A percentile compares a stretch with the other conserved stretches of the same genome.
Conservation (phyloP, 2,888 invertebrate genomes). For the Drosophila tanythrix region DNA sequence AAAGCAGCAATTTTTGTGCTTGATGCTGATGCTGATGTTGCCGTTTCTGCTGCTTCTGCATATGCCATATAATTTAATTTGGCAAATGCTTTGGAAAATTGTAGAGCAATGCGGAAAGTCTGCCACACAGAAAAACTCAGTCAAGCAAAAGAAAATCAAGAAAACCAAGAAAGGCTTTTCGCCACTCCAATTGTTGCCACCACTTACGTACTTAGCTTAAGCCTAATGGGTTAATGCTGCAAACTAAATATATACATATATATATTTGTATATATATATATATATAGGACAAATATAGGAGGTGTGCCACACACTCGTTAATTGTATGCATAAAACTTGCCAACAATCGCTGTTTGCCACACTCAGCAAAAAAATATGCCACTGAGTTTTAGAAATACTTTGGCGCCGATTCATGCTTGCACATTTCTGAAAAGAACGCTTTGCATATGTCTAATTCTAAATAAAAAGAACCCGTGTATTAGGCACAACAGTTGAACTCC, state of each 20-base stretch:
- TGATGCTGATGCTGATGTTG: slow-evolving; percentile 7
- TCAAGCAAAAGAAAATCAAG: slow-evolving; percentile 45
- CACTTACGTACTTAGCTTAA: slow-evolving; percentile 49
- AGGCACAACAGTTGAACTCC: not conserved
- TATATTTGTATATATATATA: not conserved
- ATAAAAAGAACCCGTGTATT: not conserved
- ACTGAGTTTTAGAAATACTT: not conserved
- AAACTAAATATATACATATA: slow-evolving; percentile 53
- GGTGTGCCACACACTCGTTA: slow-evolving; percentile 81
- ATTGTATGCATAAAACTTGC: slow-evolving; percentile 80
- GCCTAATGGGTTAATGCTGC: slow-evolving; percentile 72
- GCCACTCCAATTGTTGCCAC: slow-evolving; percentile 33
- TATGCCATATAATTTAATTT: slow-evolving; percentile 76
- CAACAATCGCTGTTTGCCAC: slow-evolving; percentile 58
- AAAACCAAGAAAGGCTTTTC: slow-evolving; percentile 21
- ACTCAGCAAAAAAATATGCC: not conserved
- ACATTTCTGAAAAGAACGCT: not conserved
- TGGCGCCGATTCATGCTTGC: not conserved
- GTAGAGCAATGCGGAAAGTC: slow-evolving; percentile 62
- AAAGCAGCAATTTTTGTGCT: slow-evolving; percentile 39
- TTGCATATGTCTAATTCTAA: not conserved
- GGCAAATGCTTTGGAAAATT: slow-evolving; percentile 80
- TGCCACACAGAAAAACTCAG: slow-evolving; percentile 40
- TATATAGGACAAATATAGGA: slow-evolving; percentile 13
- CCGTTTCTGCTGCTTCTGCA: slow-evolving; percentile 42